These are phyloP conservation scores for Pitangus sulphuratus DNA, from an alignment of 2,797 vertebrate genomes.

Conservation along the genomic window DNA sequence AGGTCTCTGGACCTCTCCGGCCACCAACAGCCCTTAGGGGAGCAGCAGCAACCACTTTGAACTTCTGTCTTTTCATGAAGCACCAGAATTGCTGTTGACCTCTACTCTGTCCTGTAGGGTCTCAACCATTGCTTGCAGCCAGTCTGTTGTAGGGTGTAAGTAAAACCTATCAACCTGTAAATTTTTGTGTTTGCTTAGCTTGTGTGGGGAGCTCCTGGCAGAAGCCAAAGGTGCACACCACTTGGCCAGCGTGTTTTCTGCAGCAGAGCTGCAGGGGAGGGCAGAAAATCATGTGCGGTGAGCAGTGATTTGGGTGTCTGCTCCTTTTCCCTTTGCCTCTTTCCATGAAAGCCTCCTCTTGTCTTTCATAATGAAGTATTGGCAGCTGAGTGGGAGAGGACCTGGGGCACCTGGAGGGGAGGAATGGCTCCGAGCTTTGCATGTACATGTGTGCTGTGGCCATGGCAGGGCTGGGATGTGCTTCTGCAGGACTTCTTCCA, in stretches of 20 bases:
- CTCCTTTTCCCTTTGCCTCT: background rate
- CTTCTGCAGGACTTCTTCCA: background rate
- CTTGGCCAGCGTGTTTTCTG: background rate
- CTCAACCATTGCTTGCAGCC: background rate
- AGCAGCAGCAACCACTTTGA: background rate
- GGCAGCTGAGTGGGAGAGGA: background rate
- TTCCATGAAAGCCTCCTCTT: background rate
- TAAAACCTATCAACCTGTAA: background rate
- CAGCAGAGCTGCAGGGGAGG: background rate
- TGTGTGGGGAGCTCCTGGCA: background rate
- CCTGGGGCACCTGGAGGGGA: accelerated
- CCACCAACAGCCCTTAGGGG: background rate
- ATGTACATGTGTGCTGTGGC: accelerated
- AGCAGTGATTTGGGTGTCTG: background rate
- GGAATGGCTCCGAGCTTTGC: background rate
- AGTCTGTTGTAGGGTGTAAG: background rate
- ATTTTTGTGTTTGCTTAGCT: background rate
- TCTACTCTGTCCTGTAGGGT: accelerated
- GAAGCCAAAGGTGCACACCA: background rate
- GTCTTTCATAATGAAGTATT: background rate
- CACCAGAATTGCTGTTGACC: background rate
- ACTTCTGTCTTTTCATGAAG: background rate
- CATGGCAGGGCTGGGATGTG: background rate
- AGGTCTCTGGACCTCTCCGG: background rate
- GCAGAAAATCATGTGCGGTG: background rate